A percentile compares a stretch with the other conserved stretches of the same genome.
Evolutionary conservation across 1,140 invertebrate species (phyloP).

Genomic region (Drosophila aff.): DNA sequence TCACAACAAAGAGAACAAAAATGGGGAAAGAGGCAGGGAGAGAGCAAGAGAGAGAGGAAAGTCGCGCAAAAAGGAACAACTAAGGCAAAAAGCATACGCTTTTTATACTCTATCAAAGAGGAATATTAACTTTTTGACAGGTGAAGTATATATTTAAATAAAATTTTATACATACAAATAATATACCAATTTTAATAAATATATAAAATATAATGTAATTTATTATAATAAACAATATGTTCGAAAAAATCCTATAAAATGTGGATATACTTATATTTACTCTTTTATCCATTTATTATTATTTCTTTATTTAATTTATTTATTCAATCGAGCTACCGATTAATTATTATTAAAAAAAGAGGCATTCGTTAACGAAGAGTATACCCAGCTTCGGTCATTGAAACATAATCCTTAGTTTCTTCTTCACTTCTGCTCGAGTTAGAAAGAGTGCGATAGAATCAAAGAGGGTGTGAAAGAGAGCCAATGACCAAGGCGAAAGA

Average conservation of each 20-base stretch:
- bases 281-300: too few relatives aligned
- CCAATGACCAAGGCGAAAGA: neutral
- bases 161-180: too few relatives aligned
- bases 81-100: conserved; percentile 71
- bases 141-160: neutral
- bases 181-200: too few relatives aligned
- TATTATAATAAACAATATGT: too few relatives aligned
- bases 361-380: neutral
- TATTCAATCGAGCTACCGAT: too few relatives aligned
- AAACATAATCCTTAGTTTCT: neutral
- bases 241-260: too few relatives aligned
- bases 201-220: too few relatives aligned
- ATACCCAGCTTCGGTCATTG: neutral
- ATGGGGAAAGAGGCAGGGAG: conserved; percentile 11
- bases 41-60: conserved; percentile 6
- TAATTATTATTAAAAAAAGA: too few relatives aligned
- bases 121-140: neutral
- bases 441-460: conserved; percentile 12
- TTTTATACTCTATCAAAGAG: conserved; percentile 20
- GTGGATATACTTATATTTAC: too few relatives aligned
- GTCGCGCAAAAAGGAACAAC: conserved; percentile 46
- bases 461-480: conserved; percentile 9
- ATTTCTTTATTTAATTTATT: too few relatives aligned
- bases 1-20: conserved; percentile 31
- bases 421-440: conserved; percentile 16